A percentile compares a stretch with the other conserved stretches of the same genome.
Conservation (phyloP, 2,797 vertebrate species). For the Hypotaenidia okinawae region DNA sequence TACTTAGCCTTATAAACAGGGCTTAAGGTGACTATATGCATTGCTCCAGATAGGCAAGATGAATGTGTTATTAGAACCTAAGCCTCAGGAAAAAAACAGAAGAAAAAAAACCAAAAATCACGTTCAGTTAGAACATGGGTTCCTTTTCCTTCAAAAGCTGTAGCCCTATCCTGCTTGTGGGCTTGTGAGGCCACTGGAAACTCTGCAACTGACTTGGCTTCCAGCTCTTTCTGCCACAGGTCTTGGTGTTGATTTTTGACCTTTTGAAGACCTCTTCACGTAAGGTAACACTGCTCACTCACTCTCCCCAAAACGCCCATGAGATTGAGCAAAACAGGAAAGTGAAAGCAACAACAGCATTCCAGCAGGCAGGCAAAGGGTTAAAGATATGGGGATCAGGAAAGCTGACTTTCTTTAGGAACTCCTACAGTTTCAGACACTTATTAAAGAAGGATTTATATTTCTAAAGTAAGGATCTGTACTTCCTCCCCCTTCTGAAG, state of each 20-base stretch:
- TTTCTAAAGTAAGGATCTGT: constrained; percentile 25
- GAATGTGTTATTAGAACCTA: not conserved
- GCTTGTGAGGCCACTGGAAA: not conserved
- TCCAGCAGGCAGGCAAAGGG: not conserved
- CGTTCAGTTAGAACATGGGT: not conserved
- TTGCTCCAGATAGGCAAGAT: not conserved
- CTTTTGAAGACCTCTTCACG: not conserved
- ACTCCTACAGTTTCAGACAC: not conserved
- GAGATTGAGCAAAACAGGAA: not conserved
- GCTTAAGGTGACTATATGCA: not conserved
- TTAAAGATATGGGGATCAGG: not conserved
- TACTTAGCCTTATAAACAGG: not conserved
- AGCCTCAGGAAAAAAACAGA: not conserved
- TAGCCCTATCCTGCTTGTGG: not conserved
- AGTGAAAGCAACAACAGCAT: not conserved
- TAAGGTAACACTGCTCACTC: not conserved
- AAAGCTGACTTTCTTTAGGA: constrained; percentile 9
- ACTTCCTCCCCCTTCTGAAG: not conserved
- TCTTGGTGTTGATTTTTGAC: not conserved
- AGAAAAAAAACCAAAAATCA: not conserved
- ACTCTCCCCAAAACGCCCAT: accelerated
- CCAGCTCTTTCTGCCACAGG: not conserved
- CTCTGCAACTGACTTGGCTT: not conserved
- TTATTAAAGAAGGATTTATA: constrained; percentile 34
- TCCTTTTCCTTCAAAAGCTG: not conserved